Base-by-base conservation (phyloP, 2,797 vertebrate species). In the Micromesistius poutassou region DNA sequence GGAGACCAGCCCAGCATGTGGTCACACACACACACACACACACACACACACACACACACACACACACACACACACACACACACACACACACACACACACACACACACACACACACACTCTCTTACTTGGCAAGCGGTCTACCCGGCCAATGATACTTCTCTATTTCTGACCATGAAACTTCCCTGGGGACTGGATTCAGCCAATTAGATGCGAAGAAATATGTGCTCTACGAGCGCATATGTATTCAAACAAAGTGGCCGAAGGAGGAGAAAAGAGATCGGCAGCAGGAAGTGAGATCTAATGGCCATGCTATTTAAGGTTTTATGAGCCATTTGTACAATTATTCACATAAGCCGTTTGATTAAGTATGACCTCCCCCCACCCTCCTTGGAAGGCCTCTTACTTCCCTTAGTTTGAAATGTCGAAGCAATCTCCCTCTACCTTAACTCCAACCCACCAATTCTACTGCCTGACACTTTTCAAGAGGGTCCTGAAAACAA, bases 201-300 rank as follows among this genome's bases (percentile, higher is more conserved):
- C 89, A 81, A 89, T 91, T 88, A 90, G 85, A 86, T 86, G 84
- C 87, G 88, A 83, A 86, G 81, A 89, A 87, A 86, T 89, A 87
- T 92, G 89, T 83, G 42, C n/a, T 76, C 22, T 36, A 75, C 62
- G 81, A 84, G 82, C 82, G 88, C 84, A 85, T 87, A 80, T 86
- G 85, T 87, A 55, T 87, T 88, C 79, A 90, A 89, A 89, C 86
- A 77, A 86, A 88, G 88, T 83, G 81, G 82, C 75, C 81, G 50
- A 78, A 31, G 8, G 80, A 88, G 88, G 82, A 74, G 80, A 50
- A 78, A 33, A 6, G 80, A 88, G 88, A 88, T 90, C 90, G 86
- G 90, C 88, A 87, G 87, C 87, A 90, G 91, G 91, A 91, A 91
- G 88, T 86, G 84, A 76, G 14, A 81, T 81, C 76, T 91, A 89